phyloP scores from a whole-genome alignment of 1,140 invertebrate species.

The Dufourea novaeangliae region DNA sequence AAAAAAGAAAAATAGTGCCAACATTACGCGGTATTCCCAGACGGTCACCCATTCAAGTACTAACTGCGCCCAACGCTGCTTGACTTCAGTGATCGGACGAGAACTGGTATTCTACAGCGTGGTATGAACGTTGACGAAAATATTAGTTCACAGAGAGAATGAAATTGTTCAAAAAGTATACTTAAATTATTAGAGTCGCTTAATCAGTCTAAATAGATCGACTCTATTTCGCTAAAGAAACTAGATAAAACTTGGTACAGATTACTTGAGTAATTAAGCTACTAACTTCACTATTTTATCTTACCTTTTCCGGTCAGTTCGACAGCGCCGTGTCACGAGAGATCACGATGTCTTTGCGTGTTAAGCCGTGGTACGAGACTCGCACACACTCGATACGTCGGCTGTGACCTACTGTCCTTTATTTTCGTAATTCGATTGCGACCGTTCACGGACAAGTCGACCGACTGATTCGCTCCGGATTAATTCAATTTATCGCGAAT shows the following conservation, averaged over 20 bases:
- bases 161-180: too few species aligned
- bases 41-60: too few species aligned
- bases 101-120: too few species aligned
- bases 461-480: not conserved
- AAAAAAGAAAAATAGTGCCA: not conserved
- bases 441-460: not conserved
- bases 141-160: too few species aligned
- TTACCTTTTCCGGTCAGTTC: not conserved
- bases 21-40: too few species aligned
- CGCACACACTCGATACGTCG: not conserved
- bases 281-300: not conserved
- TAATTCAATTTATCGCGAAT: not conserved
- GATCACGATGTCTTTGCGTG: not conserved
- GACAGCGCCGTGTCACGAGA: not conserved
- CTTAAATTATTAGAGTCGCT: too few species aligned
- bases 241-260: not conserved
- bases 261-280: constrained; percentile 3
- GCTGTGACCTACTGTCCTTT: constrained; percentile 24
- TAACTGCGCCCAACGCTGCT: too few species aligned
- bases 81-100: too few species aligned
- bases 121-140: too few species aligned
- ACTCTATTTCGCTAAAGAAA: not conserved
- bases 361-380: not conserved
- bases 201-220: too few species aligned
- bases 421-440: constrained; percentile 27